A percentile compares a stretch with the other conserved stretches of the same genome.
Evolutionary conservation across 1,140 invertebrate genomes (phyloP).

Genomic region (Acyrthosiphon pisum): DNA sequence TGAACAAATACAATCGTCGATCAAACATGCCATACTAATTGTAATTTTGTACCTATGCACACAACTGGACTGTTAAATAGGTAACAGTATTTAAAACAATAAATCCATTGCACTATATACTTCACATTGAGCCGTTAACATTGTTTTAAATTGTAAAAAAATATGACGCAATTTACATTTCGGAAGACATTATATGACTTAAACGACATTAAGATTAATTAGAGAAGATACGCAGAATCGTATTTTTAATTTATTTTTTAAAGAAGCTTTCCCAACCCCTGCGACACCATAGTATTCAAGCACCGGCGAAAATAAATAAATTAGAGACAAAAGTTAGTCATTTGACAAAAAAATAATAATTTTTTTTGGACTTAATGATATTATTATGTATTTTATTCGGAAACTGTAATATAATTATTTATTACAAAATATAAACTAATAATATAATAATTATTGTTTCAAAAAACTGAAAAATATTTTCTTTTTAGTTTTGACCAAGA

Average conservation of each 20-base stretch:
- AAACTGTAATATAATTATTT: not conserved
- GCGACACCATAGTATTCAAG: not conserved
- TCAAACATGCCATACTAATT: too few species aligned
- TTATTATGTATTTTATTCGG: too few species aligned
- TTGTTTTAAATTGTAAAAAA: not conserved
- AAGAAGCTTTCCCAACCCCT: not conserved
- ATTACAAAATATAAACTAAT: not conserved
- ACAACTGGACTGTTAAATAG: not conserved
- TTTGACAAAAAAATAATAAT: not conserved
- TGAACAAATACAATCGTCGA: not conserved
- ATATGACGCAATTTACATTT: not conserved
- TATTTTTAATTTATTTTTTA: slow-evolving; percentile 3
- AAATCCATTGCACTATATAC: not conserved
- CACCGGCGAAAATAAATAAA: not conserved
- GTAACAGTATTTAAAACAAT: not conserved
- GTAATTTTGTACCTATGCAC: too few species aligned
- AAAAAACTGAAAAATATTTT: not conserved
- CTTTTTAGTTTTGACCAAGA: not conserved
- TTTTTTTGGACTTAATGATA: too few species aligned
- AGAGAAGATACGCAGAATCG: not conserved
- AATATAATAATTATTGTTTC: not conserved
- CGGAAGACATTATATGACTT: not conserved
- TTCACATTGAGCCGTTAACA: not conserved
- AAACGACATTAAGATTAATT: not conserved
- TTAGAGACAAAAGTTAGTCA: not conserved